Percentiles rank a stretch among this genome's conserved stretches.
Evolutionary conservation across 2,113 vertebrate genomes (phyloP).

Genomic region (Pteruthius melanotis): DNA sequence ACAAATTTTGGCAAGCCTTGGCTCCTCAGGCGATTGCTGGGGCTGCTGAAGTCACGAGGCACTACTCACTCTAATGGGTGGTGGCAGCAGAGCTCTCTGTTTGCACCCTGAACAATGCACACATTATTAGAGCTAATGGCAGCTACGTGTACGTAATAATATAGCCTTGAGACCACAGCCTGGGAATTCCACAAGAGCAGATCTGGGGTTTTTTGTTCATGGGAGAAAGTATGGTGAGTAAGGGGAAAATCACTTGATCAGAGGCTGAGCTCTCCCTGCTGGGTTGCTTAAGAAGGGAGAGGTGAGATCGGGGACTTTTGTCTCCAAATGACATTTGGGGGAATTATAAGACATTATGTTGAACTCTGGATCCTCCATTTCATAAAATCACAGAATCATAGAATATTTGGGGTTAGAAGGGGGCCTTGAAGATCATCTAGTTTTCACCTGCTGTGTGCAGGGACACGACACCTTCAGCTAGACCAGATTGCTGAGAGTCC

Average conservation of each 20-base stretch:
- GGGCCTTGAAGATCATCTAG: neutral
- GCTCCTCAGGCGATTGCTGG: neutral
- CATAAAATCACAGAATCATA: neutral
- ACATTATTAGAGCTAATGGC: constrained; percentile 15
- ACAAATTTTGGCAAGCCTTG: neutral
- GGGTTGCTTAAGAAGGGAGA: neutral
- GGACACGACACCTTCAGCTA: neutral
- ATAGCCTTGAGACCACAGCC: constrained; percentile 34
- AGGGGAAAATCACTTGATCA: neutral
- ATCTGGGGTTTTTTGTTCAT: neutral
- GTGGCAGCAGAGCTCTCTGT: constrained; percentile 35
- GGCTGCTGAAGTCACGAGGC: neutral
- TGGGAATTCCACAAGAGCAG: neutral
- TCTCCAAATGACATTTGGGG: neutral
- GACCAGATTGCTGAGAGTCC: neutral
- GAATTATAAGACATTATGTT: neutral
- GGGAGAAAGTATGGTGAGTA: neutral
- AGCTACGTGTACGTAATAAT: neutral
- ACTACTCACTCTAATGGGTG: neutral
- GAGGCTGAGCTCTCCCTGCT: neutral
- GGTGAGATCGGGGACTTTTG: neutral
- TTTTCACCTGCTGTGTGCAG: neutral
- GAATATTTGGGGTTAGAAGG: neutral
- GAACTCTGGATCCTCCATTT: neutral
- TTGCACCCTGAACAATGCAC: constrained; percentile 30